Evolutionary conservation across 2,113 vertebrate species (phyloP).

Genomic region (Chroicocephalus ridibundus): DNA sequence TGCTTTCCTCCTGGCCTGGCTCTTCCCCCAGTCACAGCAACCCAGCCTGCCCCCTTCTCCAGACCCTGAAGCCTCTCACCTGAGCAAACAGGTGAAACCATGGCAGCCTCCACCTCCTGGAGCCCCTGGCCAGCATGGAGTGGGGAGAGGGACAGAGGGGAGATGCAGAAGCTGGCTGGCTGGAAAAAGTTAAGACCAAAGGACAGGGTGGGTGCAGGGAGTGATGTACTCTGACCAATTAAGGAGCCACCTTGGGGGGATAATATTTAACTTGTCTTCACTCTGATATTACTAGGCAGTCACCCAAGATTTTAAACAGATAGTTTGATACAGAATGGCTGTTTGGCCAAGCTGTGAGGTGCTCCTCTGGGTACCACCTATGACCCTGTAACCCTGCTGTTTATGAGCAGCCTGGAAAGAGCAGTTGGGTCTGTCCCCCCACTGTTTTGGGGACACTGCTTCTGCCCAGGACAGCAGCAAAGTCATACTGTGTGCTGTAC

Average conservation of each 20-base stretch:
- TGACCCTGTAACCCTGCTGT: background rate
- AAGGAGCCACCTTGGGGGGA: background rate
- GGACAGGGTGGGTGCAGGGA: background rate
- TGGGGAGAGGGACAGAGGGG: background rate
- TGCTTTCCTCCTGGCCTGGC: background rate
- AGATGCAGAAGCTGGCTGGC: background rate
- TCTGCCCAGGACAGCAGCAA: background rate
- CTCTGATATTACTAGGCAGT: background rate
- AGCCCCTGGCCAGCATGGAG: background rate
- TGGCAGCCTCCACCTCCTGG: background rate
- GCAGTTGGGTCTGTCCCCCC: background rate
- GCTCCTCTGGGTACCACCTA: background rate
- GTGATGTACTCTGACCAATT: background rate
- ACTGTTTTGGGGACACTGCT: background rate
- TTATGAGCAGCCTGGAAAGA: background rate
- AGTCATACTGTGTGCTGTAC: fast-evolving
- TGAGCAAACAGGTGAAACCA: background rate
- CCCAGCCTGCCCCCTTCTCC: background rate
- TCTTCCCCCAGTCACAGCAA: background rate
- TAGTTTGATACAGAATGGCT: background rate
- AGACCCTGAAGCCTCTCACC: background rate
- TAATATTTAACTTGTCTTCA: background rate
- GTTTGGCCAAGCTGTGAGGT: background rate
- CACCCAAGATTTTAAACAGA: background rate
- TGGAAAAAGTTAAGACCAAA: background rate